Base-by-base conservation (phyloP, 2,113 vertebrate genomes). In the Papio anubis region DNA sequence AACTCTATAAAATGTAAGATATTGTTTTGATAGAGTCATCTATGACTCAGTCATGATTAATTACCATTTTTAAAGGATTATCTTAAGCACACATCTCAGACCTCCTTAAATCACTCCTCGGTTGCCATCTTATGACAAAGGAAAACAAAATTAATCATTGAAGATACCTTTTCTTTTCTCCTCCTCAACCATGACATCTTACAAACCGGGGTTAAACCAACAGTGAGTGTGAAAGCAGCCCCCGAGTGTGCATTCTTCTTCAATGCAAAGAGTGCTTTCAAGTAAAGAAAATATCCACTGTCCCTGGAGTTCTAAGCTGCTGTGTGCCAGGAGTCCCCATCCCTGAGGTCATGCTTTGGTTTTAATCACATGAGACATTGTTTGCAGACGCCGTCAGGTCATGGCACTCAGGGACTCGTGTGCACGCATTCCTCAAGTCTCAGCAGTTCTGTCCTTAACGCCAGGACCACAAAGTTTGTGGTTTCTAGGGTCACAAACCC, bases 211-310 rank as follows among this genome's bases (percentile, higher is more conserved):
- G 8, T 3, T 73, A 27, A 32, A 30, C 0, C 2, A 25, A 25
- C 4, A 1, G n/a, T 7, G 8, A 35, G 7, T 6, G 0, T 2
- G 48, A 23, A 72, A 17, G 76, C 43, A 43, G 32, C 32, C 16
- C 6, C 79, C 1, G 59, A 30, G 2, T 5, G 3, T 27, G n/a
- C 13, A 6, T 20, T 35, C 88, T 52, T 40, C 55, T 25, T 57
- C 20, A 1, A 32, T 3, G 11, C 1, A 30, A 27, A 6, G 59
- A n/a, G 3, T 2, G n/a, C 38, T 8, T 12, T 10, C 17, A 45
- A 30, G 48, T 23, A 20, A 66, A 50, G 55, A n/a, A 25, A 6
- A 16, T 43, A 32, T 23, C 23, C 0, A 0, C 64, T 48, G 38
- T 68, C 13, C 64, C 45, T 59, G 17, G 1, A 1, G 23, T 8